Evolutionary conservation across 2,797 vertebrate genomes (phyloP).

Genomic region (Sebastes elongatus): DNA sequence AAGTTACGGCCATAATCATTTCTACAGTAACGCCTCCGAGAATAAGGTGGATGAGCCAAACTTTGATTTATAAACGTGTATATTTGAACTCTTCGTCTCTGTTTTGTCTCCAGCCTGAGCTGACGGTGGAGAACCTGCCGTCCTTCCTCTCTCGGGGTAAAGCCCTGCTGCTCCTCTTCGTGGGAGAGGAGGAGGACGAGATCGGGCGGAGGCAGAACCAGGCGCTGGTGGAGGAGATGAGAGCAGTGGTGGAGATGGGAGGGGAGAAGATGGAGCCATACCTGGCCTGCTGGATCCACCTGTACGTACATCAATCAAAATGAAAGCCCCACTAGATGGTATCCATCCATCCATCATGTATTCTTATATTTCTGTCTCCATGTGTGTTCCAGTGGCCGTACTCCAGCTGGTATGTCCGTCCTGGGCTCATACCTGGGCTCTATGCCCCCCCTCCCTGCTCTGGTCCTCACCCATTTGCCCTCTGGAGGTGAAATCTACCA

Average conservation of each 20-base stretch:
- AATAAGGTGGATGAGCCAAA: too few species aligned
- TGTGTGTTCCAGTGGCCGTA: slow-evolving; percentile 76
- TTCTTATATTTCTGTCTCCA: not conserved
- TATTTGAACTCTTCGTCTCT: too few species aligned
- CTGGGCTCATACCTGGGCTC: slow-evolving; percentile 85
- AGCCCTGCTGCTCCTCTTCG: not conserved
- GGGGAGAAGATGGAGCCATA: not conserved
- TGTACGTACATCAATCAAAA: not conserved
- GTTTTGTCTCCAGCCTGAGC: not conserved
- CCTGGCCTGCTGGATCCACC: not conserved
- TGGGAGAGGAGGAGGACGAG: not conserved
- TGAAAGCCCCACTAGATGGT: too few species aligned
- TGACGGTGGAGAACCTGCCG: not conserved
- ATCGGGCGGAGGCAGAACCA: not conserved
- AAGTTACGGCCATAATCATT: too few species aligned
- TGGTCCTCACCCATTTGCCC: slow-evolving; percentile 86
- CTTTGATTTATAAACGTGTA: too few species aligned
- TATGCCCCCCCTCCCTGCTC: slow-evolving; percentile 84
- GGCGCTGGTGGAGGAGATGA: not conserved
- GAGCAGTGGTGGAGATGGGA: not conserved
- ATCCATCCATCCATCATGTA: not conserved
- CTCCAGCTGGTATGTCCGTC: slow-evolving; percentile 86
- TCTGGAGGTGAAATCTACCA: slow-evolving; percentile 84
- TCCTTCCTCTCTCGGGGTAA: not conserved
- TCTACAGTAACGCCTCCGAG: too few species aligned